phyloP scores from a whole-genome alignment of 2,113 vertebrate genomes.

The Sinocyclocheilus anophthalmus region DNA sequence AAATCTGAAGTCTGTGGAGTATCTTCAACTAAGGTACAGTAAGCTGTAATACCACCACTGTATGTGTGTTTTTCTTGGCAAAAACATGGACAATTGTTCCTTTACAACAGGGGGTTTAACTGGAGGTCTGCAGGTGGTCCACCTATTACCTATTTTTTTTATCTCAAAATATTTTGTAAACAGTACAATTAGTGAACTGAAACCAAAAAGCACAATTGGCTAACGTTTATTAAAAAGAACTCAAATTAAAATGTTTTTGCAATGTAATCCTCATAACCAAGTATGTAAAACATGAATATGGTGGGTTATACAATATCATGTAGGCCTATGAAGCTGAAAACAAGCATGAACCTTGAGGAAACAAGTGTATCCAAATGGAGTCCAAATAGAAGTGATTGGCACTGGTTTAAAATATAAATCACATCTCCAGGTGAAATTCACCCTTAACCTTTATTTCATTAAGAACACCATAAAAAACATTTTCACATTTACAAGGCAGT shows the following conservation, averaged over 20 bases:
- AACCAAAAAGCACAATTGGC: background rate
- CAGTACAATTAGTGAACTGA: background rate
- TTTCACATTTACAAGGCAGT: conserved; percentile 4
- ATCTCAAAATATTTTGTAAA: background rate
- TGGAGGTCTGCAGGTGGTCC: background rate
- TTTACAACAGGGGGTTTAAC: background rate
- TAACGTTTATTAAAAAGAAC: background rate
- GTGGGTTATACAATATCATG: background rate
- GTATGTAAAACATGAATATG: background rate
- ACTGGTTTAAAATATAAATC: conserved; percentile 7
- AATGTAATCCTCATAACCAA: background rate
- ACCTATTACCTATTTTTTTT: no score
- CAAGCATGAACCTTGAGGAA: background rate
- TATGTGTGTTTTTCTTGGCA: background rate
- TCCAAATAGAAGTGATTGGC: background rate
- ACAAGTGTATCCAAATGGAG: background rate
- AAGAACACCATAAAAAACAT: background rate
- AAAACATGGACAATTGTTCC: background rate
- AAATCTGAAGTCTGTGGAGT: background rate
- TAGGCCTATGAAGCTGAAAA: no score
- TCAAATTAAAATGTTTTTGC: background rate
- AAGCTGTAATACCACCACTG: background rate
- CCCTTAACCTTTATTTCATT: background rate
- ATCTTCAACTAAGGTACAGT: background rate
- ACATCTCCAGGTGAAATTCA: background rate